Base-by-base conservation (phyloP, 2,888 invertebrate species). In the Rapana venosa region DNA sequence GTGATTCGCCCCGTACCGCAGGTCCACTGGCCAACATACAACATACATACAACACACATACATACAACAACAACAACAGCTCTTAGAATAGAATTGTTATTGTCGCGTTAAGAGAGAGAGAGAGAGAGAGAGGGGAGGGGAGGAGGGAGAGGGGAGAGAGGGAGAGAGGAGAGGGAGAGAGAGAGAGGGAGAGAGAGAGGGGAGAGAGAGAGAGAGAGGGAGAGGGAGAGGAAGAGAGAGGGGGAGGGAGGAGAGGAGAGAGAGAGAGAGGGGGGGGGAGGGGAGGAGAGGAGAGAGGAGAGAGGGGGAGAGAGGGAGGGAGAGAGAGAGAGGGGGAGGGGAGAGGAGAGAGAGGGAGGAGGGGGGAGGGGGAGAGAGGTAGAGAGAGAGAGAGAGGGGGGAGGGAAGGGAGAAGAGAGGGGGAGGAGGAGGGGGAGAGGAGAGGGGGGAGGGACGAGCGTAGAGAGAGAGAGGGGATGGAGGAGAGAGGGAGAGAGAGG, bases 1-100 rank as follows among this genome's bases (percentile, higher is more conserved):
- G 56, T 90, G 88, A 20, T 58, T 61, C 11, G 91, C 90, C 5
- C 92, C 92, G 22, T 26, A 83, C 58, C 84, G 79, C 87, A 93
- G 89, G 11, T 91, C 91, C 4, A 92, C 93, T 93, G 91, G 2
- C 47, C 2, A 2, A 8, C 4, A 47, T 47, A 47, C 2, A 47
- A 47, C 47, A 47, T 8, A 2, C 47, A n/a, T n/a, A n/a, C 47
- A 47, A 47, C 47, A 47, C 47, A 47, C 47, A 47, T 47, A 47
- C 47, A 47, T 8, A 47, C 47, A 47, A 5, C 47, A 47, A n/a
- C n/a, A n/a, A n/a, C n/a, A n/a, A n/a, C n/a, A n/a, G n/a, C n/a
- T n/a, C n/a, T n/a, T n/a, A n/a, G n/a, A n/a, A n/a, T 8, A 47
- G 47, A 47, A 47, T 47, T 47, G 47, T n/a, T n/a, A n/a, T n/a